Conservation (phyloP, 2,888 invertebrate species). For the Chymomyza fuscimana region DNA sequence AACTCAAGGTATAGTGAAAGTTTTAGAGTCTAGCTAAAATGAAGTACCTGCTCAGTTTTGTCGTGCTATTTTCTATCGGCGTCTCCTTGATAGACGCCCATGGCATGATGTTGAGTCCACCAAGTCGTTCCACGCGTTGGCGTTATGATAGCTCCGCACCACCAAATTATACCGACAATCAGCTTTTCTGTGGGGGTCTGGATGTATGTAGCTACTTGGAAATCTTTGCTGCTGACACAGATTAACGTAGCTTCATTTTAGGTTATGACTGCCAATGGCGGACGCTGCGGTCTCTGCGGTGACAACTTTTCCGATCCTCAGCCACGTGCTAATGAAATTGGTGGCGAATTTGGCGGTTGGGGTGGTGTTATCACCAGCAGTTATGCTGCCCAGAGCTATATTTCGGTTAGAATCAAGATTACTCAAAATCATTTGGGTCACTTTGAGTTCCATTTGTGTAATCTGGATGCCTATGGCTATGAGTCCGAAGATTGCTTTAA, state of each 20-base stretch:
- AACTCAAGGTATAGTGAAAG: not conserved
- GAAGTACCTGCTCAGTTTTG: constrained; percentile 50
- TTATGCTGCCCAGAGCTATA: constrained; percentile 64
- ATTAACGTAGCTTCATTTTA: constrained; percentile 21
- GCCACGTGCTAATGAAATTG: constrained; percentile 82
- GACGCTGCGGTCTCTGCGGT: constrained; percentile 82
- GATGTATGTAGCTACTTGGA: constrained; percentile 52
- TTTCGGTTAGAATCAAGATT: constrained; percentile 76
- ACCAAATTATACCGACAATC: constrained; percentile 81
- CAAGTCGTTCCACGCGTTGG: constrained; percentile 82
- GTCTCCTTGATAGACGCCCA: constrained; percentile 77
- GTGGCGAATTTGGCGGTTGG: constrained; percentile 80
- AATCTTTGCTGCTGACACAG: not conserved
- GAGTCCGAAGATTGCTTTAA: constrained; percentile 82
- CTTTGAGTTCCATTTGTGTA: constrained; percentile 81
- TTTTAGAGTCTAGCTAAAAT: constrained; percentile 19
- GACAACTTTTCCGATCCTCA: constrained; percentile 79
- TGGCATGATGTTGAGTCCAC: constrained; percentile 82
- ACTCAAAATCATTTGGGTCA: constrained; percentile 81
- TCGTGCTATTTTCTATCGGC: constrained; percentile 51
- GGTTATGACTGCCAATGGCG: constrained; percentile 78
- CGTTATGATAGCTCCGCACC: constrained; percentile 80
- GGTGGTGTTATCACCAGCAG: constrained; percentile 80
- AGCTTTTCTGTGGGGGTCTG: constrained; percentile 82
- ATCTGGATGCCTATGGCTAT: constrained; percentile 75